Percentiles rank a stretch among this genome's conserved stretches.
phyloP scores from a whole-genome alignment of 2,797 vertebrate species.

The Falco biarmicus region DNA sequence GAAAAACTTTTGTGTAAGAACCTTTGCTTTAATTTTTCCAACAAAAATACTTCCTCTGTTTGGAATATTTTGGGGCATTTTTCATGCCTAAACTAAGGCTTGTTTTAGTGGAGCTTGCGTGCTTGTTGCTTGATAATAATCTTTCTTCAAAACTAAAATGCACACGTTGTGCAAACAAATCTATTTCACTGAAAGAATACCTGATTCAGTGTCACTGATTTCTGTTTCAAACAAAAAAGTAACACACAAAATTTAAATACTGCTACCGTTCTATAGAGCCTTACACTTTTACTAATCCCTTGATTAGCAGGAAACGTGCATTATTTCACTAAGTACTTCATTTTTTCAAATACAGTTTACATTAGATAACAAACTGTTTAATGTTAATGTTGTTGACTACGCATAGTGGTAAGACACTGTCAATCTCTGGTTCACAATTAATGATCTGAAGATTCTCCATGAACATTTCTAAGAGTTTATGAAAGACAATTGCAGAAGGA shows the following conservation, averaged over 20 bases:
- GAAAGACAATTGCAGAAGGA: not conserved
- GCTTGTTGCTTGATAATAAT: not conserved
- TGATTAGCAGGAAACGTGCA: not conserved
- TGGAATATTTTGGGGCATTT: not conserved
- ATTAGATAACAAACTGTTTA: not conserved
- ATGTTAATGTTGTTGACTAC: not conserved
- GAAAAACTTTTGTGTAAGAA: not conserved
- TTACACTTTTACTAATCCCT: not conserved
- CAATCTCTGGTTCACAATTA: not conserved
- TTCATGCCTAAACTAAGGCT: not conserved
- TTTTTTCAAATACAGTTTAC: not conserved
- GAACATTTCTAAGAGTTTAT: not conserved
- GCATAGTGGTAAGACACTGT: not conserved
- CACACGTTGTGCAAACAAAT: not conserved
- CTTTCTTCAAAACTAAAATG: not conserved
- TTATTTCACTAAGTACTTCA: not conserved
- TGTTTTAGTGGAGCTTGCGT: not conserved
- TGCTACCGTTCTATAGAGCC: not conserved
- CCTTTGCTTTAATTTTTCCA: not conserved
- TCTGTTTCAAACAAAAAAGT: not conserved
- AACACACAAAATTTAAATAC: not conserved
- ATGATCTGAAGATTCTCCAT: not conserved
- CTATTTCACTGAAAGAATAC: not conserved
- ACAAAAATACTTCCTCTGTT: not conserved
- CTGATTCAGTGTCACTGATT: not conserved